phyloP scores from a whole-genome alignment of 2,888 invertebrate genomes.

The Drosophila merina region DNA sequence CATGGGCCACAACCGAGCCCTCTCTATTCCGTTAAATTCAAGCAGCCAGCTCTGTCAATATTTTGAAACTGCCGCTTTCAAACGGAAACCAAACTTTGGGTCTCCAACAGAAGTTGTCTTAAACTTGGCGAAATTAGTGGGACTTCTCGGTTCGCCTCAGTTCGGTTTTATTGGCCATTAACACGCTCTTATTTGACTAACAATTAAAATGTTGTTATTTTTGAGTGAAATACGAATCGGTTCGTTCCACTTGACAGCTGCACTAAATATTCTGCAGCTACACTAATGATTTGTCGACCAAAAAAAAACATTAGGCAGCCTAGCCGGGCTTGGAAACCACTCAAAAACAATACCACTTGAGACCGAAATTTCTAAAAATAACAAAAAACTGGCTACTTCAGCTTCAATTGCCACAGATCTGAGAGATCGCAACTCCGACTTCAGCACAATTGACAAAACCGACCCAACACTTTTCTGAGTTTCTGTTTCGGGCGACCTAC shows the following conservation, averaged over 20 bases:
- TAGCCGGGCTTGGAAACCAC: slow-evolving; percentile 38
- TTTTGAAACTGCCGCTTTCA: slow-evolving; percentile 42
- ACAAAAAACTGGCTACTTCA: slow-evolving; percentile 61
- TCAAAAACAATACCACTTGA: slow-evolving; percentile 51
- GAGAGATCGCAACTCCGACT: slow-evolving; percentile 49
- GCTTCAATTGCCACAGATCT: slow-evolving; percentile 62
- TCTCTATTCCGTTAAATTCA: slow-evolving; percentile 21
- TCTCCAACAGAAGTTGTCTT: slow-evolving; percentile 28
- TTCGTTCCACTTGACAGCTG: slow-evolving; percentile 57
- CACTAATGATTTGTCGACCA: slow-evolving; percentile 30
- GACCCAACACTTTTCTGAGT: slow-evolving; percentile 22
- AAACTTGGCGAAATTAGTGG: slow-evolving; percentile 47
- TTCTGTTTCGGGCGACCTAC: slow-evolving; percentile 56
- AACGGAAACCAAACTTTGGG: slow-evolving; percentile 13
- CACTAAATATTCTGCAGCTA: slow-evolving; percentile 54
- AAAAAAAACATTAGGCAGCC: slow-evolving; percentile 2
- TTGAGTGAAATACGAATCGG: slow-evolving; percentile 30
- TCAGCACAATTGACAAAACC: slow-evolving; percentile 66
- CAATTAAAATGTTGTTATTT: slow-evolving; percentile 47
- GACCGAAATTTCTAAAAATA: slow-evolving; percentile 58
- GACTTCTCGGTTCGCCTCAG: background rate
- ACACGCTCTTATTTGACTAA: slow-evolving; percentile 48
- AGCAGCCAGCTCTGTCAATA: slow-evolving; percentile 58
- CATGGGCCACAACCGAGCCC: slow-evolving; percentile 32
- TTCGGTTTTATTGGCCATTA: slow-evolving; percentile 45